A percentile compares a stretch with the other conserved stretches of the same genome.
phyloP scores from a whole-genome alignment of 2,888 invertebrate genomes.

The Drosophila heteroneura region DNA sequence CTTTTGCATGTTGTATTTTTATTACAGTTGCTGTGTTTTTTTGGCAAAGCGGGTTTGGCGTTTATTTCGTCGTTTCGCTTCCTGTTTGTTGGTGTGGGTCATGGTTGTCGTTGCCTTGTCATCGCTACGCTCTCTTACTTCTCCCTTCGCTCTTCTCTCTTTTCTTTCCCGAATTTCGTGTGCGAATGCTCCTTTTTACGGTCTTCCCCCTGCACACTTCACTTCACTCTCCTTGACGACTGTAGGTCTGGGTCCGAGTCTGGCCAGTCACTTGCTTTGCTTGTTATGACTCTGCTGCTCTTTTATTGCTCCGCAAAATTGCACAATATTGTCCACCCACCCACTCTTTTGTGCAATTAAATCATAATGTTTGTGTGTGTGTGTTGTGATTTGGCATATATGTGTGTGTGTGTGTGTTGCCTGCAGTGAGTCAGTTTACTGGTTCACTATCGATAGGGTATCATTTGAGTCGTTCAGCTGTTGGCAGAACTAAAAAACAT shows the following conservation, averaged over 20 bases:
- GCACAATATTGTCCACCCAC: conserved; percentile 59
- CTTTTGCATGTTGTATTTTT: conserved; percentile 56
- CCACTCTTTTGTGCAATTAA: conserved; percentile 60
- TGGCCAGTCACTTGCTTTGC: conserved; percentile 55
- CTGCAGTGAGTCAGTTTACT: neutral
- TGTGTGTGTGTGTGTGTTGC: conserved; percentile 1
- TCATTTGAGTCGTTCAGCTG: neutral
- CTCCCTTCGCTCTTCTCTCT: neutral
- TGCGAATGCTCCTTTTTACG: conserved; percentile 68
- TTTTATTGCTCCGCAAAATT: conserved; percentile 61
- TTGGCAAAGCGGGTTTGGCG: conserved; percentile 66
- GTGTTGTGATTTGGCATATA: conserved; percentile 10
- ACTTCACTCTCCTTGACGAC: conserved; percentile 9
- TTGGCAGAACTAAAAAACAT: neutral
- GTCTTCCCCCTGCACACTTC: neutral
- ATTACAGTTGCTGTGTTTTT: conserved; percentile 67
- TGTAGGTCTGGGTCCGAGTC: conserved; percentile 44
- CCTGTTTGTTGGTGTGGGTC: conserved; percentile 83
- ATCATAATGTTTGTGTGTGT: conserved; percentile 40
- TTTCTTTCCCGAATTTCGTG: conserved; percentile 30
- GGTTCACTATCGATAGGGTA: neutral
- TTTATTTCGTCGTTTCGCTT: conserved; percentile 57
- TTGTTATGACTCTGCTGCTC: conserved; percentile 63
- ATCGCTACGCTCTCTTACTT: conserved; percentile 7
- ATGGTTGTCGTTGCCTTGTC: conserved; percentile 72